Conservation (phyloP, 2,888 invertebrate genomes). For the Heliconius ismenius region DNA sequence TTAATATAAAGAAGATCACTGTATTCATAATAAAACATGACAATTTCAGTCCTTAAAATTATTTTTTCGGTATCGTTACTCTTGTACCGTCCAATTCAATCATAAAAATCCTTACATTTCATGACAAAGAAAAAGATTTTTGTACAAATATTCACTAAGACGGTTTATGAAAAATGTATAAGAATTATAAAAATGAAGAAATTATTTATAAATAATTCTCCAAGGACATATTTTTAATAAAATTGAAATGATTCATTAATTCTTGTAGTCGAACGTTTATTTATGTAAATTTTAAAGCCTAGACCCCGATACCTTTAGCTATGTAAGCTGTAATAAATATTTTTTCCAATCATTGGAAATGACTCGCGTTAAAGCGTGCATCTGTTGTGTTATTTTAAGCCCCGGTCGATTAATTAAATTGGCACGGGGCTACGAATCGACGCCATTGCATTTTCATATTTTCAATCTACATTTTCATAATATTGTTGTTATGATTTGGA, state of each 20-base stretch:
- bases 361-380: constrained; percentile 4
- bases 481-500: constrained; percentile 19
- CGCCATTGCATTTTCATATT: constrained; percentile 28
- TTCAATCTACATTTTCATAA: constrained; percentile 26
- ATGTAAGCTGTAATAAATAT: neutral
- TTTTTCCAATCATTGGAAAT: constrained; percentile 11
- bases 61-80: constrained; percentile 7
- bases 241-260: neutral
- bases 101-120: constrained; percentile 11
- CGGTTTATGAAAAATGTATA: neutral
- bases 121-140: constrained; percentile 9
- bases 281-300: constrained; percentile 3
- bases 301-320: neutral
- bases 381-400: constrained; percentile 16
- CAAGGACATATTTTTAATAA: neutral
- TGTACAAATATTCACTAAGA: constrained; percentile 3
- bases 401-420: constrained; percentile 23
- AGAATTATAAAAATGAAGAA: neutral
- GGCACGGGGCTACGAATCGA: constrained; percentile 17
- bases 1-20: constrained; percentile 16
- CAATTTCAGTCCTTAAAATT: constrained; percentile 5
- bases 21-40: constrained; percentile 32
- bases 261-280: neutral
- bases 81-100: constrained; percentile 20
- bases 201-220: constrained; percentile 3